A percentile compares a stretch with the other conserved stretches of the same genome.
Conservation (phyloP, 2,888 invertebrate genomes). For the Autographa gamma region DNA sequence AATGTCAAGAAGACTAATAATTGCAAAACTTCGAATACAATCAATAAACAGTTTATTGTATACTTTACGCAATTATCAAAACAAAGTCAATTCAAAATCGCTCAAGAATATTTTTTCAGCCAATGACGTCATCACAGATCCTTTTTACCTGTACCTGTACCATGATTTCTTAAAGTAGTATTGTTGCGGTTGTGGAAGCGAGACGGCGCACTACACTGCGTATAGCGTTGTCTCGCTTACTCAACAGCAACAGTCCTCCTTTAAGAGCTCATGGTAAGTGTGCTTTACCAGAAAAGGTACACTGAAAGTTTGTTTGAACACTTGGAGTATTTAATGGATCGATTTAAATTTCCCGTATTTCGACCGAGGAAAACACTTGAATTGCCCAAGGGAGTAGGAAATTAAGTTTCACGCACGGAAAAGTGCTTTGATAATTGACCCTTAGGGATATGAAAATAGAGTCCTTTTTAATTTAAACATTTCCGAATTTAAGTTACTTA, state of each 20-base stretch:
- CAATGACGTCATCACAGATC: background rate
- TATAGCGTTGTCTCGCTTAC: too few relatives aligned
- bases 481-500: background rate
- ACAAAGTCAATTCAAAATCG: too few relatives aligned
- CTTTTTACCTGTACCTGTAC: background rate
- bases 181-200: too few relatives aligned
- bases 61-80: too few relatives aligned
- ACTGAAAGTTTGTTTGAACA: constrained; percentile 36
- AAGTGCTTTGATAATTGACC: constrained; percentile 51
- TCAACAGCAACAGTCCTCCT: too few relatives aligned
- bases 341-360: constrained; percentile 47
- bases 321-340: constrained; percentile 42
- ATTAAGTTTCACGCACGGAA: constrained; percentile 48
- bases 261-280: too few relatives aligned
- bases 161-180: too few relatives aligned
- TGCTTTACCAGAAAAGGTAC: constrained; percentile 27
- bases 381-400: constrained; percentile 41
- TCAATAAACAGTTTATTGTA: too few relatives aligned
- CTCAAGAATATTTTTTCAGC: too few relatives aligned
- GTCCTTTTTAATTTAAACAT: constrained; percentile 18
- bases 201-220: too few relatives aligned
- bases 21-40: too few relatives aligned
- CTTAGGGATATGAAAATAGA: constrained; percentile 24
- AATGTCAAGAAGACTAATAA: too few relatives aligned
- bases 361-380: constrained; percentile 43